phyloP scores from a whole-genome alignment of 2,888 invertebrate species.

The Standfussiana lucernea region DNA sequence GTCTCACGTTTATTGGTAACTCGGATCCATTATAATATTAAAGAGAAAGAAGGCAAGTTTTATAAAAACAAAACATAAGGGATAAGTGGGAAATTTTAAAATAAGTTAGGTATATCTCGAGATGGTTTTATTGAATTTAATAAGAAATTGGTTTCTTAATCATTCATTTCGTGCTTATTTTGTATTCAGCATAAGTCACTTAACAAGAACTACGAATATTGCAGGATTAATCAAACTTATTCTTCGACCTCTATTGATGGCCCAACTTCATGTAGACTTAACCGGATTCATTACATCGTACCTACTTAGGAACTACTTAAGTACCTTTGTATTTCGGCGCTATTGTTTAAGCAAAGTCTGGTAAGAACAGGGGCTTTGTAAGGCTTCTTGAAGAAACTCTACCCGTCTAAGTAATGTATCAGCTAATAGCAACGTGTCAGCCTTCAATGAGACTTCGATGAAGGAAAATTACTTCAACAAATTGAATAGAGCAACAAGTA shows the following conservation, averaged over 20 bases:
- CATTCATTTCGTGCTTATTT: not conserved
- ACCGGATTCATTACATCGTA: conserved; percentile 32
- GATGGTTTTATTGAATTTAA: not conserved
- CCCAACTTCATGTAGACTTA: conserved; percentile 5
- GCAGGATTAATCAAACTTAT: not conserved
- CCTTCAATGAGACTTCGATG: conserved; percentile 74
- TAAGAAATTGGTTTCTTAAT: not conserved
- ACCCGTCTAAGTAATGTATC: conserved; percentile 67
- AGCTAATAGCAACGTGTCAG: conserved; percentile 73
- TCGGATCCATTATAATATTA: conserved; percentile 24
- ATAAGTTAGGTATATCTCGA: not conserved
- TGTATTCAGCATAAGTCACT: not conserved
- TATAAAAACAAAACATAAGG: conserved; percentile 1
- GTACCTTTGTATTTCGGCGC: conserved; percentile 40
- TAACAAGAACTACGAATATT: not conserved
- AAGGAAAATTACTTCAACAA: conserved; percentile 70
- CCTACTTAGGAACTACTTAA: conserved; percentile 20
- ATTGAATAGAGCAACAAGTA: conserved; percentile 59
- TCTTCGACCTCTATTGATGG: not conserved
- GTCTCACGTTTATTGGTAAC: conserved; percentile 8
- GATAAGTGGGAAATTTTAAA: not conserved
- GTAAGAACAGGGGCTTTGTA: conserved; percentile 46
- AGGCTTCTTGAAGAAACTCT: conserved; percentile 65
- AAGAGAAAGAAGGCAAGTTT: not conserved
- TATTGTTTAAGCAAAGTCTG: conserved; percentile 27